These are phyloP conservation scores for Acanthis flammea DNA, from an alignment of 2,797 vertebrate genomes.

Conservation along the genomic window DNA sequence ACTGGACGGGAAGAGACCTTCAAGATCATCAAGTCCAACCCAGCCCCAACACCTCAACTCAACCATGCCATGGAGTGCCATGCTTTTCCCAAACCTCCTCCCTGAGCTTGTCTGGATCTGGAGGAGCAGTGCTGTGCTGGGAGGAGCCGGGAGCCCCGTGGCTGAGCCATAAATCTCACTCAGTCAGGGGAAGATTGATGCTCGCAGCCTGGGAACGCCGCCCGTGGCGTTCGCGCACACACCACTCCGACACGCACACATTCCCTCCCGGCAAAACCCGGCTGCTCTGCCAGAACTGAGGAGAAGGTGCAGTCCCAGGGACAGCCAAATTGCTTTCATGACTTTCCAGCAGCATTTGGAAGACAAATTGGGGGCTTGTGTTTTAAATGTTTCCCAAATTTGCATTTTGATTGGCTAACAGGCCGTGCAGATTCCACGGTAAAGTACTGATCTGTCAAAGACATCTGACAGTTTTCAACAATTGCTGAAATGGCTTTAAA, in stretches of 20 bases:
- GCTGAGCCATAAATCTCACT: slow-evolving; percentile 68
- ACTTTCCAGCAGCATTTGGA: slow-evolving; percentile 68
- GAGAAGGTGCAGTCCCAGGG: slow-evolving; percentile 45
- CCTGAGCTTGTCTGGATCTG: neutral
- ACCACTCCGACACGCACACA: neutral
- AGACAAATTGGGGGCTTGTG: slow-evolving; percentile 70
- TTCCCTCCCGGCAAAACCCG: neutral
- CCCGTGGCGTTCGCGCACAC: neutral
- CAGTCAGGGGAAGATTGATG: slow-evolving; percentile 61
- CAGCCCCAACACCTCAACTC: neutral
- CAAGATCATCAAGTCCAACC: neutral
- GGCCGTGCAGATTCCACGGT: slow-evolving; percentile 62
- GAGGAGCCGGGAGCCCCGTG: slow-evolving; percentile 25
- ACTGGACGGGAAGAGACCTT: neutral
- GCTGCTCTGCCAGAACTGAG: slow-evolving; percentile 28
- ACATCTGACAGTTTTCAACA: slow-evolving; percentile 72
- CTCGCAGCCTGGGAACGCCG: slow-evolving; percentile 7
- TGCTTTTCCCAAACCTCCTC: neutral
- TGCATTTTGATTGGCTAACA: slow-evolving; percentile 76
- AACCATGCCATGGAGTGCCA: neutral
- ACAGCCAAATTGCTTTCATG: slow-evolving; percentile 69
- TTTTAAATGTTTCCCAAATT: slow-evolving; percentile 73
- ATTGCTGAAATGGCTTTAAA: slow-evolving; percentile 74
- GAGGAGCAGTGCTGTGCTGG: neutral
- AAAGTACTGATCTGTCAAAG: slow-evolving; percentile 74